A percentile compares a stretch with the other conserved stretches of the same genome.
These are phyloP conservation scores for Onchidella celtica DNA, from an alignment of 2,888 invertebrate species.

Conservation along the genomic window DNA sequence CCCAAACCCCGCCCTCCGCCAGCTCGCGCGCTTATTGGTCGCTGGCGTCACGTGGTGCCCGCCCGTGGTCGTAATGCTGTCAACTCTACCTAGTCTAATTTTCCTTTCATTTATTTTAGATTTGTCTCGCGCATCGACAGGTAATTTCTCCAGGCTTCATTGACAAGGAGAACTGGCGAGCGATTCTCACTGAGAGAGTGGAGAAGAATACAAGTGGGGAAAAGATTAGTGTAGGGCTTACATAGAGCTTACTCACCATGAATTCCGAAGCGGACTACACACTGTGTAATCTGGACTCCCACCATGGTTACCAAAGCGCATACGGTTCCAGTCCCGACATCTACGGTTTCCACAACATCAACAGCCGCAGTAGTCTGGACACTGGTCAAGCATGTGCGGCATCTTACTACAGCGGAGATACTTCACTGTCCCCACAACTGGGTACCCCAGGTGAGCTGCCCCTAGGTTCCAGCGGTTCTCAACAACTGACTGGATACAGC, in stretches of 20 bases:
- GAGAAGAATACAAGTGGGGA: constrained; percentile 23
- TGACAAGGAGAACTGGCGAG: constrained; percentile 13
- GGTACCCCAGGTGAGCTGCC: constrained; percentile 44
- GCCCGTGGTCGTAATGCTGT: constrained; percentile 71
- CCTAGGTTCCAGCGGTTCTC: constrained; percentile 7
- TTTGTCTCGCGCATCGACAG: constrained; percentile 75
- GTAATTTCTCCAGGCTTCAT: constrained; percentile 60
- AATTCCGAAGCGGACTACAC: constrained; percentile 78
- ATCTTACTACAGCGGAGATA: not conserved
- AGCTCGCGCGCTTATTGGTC: constrained; percentile 41
- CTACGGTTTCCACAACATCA: constrained; percentile 40
- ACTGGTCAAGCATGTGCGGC: constrained; percentile 25
- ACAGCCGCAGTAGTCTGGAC: constrained; percentile 34
- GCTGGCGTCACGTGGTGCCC: constrained; percentile 67
- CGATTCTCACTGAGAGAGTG: not conserved
- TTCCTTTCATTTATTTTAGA: constrained; percentile 78
- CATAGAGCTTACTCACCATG: constrained; percentile 58
- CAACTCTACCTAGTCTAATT: constrained; percentile 71
- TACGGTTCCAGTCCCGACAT: constrained; percentile 23
- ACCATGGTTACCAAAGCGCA: constrained; percentile 55
- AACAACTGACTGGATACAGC: constrained; percentile 19
- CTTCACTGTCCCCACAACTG: constrained; percentile 44
- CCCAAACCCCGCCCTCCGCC: constrained; percentile 25
- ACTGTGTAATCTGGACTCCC: constrained; percentile 78
- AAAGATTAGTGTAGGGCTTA: constrained; percentile 18